phyloP scores from a whole-genome alignment of 2,113 vertebrate species.

The Notiomystis cincta region DNA sequence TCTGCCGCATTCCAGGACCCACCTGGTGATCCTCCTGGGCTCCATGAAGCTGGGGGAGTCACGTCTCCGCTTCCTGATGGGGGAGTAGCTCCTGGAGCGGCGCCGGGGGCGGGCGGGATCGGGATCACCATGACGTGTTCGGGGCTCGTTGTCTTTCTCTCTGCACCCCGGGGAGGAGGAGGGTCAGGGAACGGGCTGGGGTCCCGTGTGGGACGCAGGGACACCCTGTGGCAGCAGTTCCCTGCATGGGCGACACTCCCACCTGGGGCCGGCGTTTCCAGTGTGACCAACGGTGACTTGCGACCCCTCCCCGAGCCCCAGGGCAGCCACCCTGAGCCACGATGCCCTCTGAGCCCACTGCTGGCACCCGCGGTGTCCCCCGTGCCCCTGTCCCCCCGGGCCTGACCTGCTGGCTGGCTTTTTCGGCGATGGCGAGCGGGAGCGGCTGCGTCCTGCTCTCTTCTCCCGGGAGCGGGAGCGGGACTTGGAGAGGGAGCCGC shows the following conservation, averaged over 20 bases:
- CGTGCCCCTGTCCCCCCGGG: accelerated
- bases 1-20: accelerated
- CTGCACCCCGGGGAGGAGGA: constrained; percentile 48
- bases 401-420: constrained; percentile 75
- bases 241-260: accelerated
- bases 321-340: accelerated
- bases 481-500: constrained; percentile 82
- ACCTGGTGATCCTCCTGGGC: constrained; percentile 97
- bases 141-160: constrained; percentile 84
- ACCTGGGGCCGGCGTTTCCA: neutral
- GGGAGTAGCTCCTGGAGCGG: constrained; percentile 95
- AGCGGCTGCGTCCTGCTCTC: constrained; percentile 65
- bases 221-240: neutral
- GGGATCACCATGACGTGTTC: constrained; percentile 81
- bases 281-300: neutral
- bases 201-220: neutral
- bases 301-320: neutral
- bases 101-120: constrained; percentile 83
- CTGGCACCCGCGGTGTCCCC: neutral
- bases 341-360: neutral
- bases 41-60: constrained; percentile 99
- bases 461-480: constrained; percentile 80
- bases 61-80: constrained; percentile 92
- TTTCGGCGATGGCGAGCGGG: constrained; percentile 71
- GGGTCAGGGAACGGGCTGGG: neutral